A percentile compares a stretch with the other conserved stretches of the same genome.
phyloP scores from a whole-genome alignment of 2,888 invertebrate genomes.

The Spatulosminthurus flaviceps region DNA sequence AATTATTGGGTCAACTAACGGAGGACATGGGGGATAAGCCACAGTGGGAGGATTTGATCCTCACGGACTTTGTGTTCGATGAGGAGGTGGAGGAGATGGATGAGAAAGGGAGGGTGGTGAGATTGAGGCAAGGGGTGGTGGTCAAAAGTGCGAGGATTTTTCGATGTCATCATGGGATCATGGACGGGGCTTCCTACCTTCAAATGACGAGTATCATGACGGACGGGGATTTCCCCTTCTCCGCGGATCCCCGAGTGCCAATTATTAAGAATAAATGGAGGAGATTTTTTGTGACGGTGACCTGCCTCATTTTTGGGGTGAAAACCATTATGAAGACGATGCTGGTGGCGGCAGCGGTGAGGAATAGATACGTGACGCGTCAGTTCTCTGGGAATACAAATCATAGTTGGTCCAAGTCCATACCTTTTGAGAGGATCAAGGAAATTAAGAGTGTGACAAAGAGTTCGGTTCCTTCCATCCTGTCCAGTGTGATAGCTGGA shows the following conservation, averaged over 20 bases:
- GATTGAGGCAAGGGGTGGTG: neutral
- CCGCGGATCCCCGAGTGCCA: conserved; percentile 51
- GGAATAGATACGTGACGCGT: conserved; percentile 52
- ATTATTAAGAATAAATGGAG: conserved; percentile 44
- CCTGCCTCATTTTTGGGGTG: conserved; percentile 52
- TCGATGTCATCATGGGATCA: conserved; percentile 56
- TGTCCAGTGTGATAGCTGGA: conserved; percentile 50
- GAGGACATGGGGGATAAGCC: conserved; percentile 56
- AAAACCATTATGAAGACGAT: conserved; percentile 53
- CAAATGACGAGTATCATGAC: conserved; percentile 54
- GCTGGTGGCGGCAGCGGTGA: conserved; percentile 44
- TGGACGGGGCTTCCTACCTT: conserved; percentile 57
- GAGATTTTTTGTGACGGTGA: conserved; percentile 46
- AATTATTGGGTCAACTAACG: conserved; percentile 47
- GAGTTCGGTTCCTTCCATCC: conserved; percentile 52
- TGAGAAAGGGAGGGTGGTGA: conserved; percentile 23
- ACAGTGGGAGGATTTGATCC: conserved; percentile 61
- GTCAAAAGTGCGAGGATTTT: conserved; percentile 51
- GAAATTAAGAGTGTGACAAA: conserved; percentile 50
- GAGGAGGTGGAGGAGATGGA: conserved; percentile 36
- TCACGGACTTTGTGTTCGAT: conserved; percentile 53
- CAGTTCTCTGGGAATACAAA: conserved; percentile 51
- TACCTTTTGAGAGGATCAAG: conserved; percentile 47
- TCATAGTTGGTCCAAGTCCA: conserved; percentile 53
- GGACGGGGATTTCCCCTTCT: conserved; percentile 56